Evolutionary conservation across 2,113 vertebrate genomes (phyloP), one percentile per base, ranked within the genome.

Genomic region (Antechinus stuartii): DNA sequence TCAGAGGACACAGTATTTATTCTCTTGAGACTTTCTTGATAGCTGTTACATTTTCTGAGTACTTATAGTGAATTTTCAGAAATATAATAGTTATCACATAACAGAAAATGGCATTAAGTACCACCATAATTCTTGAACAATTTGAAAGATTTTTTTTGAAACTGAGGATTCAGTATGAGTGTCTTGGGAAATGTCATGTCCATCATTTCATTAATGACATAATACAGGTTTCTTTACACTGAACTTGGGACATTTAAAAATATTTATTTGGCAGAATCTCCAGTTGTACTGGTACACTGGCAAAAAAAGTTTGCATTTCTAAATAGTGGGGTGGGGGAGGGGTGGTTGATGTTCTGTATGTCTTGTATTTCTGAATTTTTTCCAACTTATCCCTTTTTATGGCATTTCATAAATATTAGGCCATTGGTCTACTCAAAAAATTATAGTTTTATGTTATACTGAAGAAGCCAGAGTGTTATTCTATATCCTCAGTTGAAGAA

Each of bases 291-390:
- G 24, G 91, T 95, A 90, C 9, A 0, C 24, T 24, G 54, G 1
- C 16, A 96, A 94, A 96, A 84, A 49, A 42, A 54, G 11, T 94
- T 91, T 90, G 1, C 14, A 55, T 53, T 90, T 90, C 76, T n/a
- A 93, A 90, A 9, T 46, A 46, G 54, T 92, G 5, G 47, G 2
- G 47, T 2, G 47, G 47, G 47, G 47, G 42, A 42, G 42, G 42
- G 42, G 42, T 1, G 22, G 93, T 91, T 91, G 46, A 30, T 50
- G 3, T 22, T 76, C 14, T 42, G 5, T 94, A 8, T 93, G n/a
- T 52, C 2, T 50, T 50, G 50, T 50, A 6, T 50, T 50, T 50
- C 50, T 50, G 50, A 50, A 50, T 8, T 53, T 46, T 91, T 2
- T 1, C 94, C 5, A 92, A 2, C 8, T 56, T 93, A 90, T 84